These are phyloP conservation scores for Dromococcyx pavoninus DNA, from an alignment of 2,797 vertebrate genomes.

Conservation along the genomic window DNA sequence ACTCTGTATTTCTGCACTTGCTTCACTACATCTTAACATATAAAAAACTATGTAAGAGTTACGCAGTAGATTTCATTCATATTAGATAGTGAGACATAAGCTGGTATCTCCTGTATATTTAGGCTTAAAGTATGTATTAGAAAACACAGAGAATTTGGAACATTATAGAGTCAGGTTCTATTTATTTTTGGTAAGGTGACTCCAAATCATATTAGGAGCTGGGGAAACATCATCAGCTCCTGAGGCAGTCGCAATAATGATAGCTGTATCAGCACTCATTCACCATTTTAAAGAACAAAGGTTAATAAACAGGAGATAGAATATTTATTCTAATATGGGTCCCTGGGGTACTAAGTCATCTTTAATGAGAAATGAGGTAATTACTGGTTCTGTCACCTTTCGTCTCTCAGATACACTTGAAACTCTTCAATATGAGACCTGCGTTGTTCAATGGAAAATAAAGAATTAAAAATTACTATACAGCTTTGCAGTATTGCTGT, in stretches of 20 bases:
- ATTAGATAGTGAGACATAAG: neutral
- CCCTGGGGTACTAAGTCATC: conserved; percentile 34
- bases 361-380: conserved; percentile 68
- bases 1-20: neutral
- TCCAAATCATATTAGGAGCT: conserved; percentile 52
- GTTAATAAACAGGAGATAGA: conserved; percentile 64
- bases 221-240: conserved; percentile 36
- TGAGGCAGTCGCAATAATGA: conserved; percentile 22
- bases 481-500: neutral
- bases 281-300: conserved; percentile 50
- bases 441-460: neutral
- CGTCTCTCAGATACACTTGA: conserved; percentile 39
- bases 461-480: neutral
- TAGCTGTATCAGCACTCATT: conserved; percentile 42
- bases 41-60: neutral
- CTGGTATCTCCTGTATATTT: neutral
- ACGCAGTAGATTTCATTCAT: neutral
- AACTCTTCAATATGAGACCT: neutral
- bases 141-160: conserved; percentile 9
- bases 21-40: neutral
- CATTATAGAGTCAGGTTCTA: neutral
- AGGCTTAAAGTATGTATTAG: neutral
- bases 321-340: conserved; percentile 41
- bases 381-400: conserved; percentile 63
- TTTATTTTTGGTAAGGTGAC: conserved; percentile 60